A percentile compares a stretch with the other conserved stretches of the same genome.
phyloP scores from a whole-genome alignment of 37 sponge, comb jelly and placozoan genomes.

The Halisarca cf. caerulea region DNA sequence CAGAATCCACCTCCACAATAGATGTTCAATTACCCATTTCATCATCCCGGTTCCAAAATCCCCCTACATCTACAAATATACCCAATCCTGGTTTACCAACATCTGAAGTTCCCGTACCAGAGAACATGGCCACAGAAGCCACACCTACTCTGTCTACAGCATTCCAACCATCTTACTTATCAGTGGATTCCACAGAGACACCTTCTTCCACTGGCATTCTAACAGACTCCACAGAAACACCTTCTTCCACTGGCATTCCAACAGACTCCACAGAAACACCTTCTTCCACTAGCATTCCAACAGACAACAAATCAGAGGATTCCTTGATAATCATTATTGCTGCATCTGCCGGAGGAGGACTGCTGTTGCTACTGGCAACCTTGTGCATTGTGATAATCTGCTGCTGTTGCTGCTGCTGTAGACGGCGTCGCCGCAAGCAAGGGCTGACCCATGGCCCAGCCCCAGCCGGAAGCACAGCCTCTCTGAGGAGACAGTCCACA shows the following conservation, averaged over 20 bases:
- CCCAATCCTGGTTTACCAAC: too few relatives aligned
- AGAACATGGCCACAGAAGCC: neutral
- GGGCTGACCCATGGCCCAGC: neutral
- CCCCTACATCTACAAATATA: too few relatives aligned
- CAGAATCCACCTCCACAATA: too few relatives aligned
- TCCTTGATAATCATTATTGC: neutral
- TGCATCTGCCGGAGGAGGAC: slow-evolving; percentile 4
- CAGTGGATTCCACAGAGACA: too few relatives aligned
- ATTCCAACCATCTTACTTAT: neutral
- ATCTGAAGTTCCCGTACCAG: neutral
- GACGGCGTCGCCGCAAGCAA: neutral
- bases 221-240: too few relatives aligned
- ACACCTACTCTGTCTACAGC: neutral
- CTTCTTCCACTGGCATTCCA: neutral
- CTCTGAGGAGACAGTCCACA: neutral
- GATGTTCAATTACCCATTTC: too few relatives aligned
- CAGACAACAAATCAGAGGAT: neutral
- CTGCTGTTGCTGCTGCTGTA: neutral
- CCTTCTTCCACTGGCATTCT: neutral
- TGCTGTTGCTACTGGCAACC: neutral
- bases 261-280: neutral
- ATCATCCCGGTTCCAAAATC: too few relatives aligned
- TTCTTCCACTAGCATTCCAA: neutral
- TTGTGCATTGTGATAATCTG: too few relatives aligned
- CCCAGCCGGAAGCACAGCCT: neutral